phyloP scores from a whole-genome alignment of 2,888 invertebrate genomes.

The Leistus spinibarbis region DNA sequence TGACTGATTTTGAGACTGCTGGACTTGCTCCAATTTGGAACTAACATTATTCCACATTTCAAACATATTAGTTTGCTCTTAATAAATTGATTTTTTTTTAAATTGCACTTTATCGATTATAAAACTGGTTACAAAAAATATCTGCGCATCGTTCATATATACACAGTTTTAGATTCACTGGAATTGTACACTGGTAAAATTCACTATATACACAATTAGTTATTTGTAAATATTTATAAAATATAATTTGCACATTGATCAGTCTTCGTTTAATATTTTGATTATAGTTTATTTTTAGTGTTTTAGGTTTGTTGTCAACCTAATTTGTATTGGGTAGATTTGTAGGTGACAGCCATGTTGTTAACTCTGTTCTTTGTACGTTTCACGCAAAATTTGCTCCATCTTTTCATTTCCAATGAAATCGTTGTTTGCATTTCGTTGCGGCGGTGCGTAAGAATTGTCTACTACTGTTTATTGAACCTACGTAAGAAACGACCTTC shows the following conservation, averaged over 20 bases:
- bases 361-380: slow-evolving; percentile 56
- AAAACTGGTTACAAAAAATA: neutral
- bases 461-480: neutral
- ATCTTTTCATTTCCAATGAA: slow-evolving; percentile 53
- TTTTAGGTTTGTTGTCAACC: slow-evolving; percentile 7
- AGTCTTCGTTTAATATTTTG: slow-evolving; percentile 1
- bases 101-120: neutral
- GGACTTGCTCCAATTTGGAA: slow-evolving; percentile 74
- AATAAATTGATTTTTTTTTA: slow-evolving; percentile 2
- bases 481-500: neutral
- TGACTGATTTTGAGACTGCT: slow-evolving; percentile 64
- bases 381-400: slow-evolving; percentile 56
- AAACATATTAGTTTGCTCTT: slow-evolving; percentile 66
- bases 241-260: slow-evolving; percentile 30
- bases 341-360: slow-evolving; percentile 20
- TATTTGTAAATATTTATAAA: slow-evolving; percentile 15
- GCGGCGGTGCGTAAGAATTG: neutral
- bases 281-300: neutral
- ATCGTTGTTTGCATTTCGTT: neutral
- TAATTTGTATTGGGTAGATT: slow-evolving; percentile 18
- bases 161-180: slow-evolving; percentile 12
- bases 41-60: slow-evolving; percentile 83
- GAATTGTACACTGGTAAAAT: slow-evolving; percentile 16
- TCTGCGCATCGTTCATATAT: neutral
- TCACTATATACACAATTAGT: neutral